Percentiles rank a stretch among this genome's conserved stretches.
phyloP scores from a whole-genome alignment of 2,797 vertebrate genomes.

The Pterois miles region DNA sequence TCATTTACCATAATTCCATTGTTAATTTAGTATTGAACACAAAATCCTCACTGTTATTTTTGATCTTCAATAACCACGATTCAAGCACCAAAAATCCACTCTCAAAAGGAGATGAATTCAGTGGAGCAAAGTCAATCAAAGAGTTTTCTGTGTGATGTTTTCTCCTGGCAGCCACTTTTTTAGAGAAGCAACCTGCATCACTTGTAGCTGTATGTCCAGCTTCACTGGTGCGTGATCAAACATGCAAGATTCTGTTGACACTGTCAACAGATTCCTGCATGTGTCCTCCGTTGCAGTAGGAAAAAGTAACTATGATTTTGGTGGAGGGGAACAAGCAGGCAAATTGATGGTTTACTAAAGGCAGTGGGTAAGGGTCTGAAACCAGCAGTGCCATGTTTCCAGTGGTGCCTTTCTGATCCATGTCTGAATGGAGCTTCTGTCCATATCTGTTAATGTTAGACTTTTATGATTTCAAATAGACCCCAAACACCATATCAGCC shows the following conservation, averaged over 20 bases:
- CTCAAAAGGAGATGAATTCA: background rate
- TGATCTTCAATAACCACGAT: background rate
- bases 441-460: background rate
- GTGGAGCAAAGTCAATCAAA: background rate
- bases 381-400: slow-evolving; percentile 52
- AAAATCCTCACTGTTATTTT: background rate
- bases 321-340: slow-evolving; percentile 16
- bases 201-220: background rate
- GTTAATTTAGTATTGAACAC: background rate
- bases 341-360: slow-evolving; percentile 39
- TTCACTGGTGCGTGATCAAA: background rate
- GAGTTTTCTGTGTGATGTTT: background rate
- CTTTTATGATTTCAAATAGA: slow-evolving; percentile 3
- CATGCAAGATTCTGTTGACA: background rate
- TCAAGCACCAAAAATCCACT: background rate
- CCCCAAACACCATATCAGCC: background rate
- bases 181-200: background rate
- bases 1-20: no score
- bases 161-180: background rate
- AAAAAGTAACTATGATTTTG: slow-evolving; percentile 2
- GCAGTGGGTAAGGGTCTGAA: slow-evolving; percentile 40
- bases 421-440: slow-evolving; percentile 45
- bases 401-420: background rate
- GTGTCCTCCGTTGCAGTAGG: background rate
- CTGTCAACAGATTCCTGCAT: background rate